Evolutionary conservation across 37 sponge, comb jelly and placozoan species (phyloP).

Genomic region (Aplysina aerophoba): DNA sequence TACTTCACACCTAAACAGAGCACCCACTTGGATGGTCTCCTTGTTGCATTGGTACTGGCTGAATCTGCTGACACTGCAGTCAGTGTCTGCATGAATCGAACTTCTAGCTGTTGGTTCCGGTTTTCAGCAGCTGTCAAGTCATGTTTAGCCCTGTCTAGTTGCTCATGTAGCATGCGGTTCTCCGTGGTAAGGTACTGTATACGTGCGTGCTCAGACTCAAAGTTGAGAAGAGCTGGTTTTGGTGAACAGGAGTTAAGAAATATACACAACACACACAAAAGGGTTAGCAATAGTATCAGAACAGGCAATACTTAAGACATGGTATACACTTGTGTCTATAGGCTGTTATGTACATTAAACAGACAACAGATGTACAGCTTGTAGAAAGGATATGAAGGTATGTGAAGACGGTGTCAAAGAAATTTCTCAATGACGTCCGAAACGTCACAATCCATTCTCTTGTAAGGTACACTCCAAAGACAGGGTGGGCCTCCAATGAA

Average conservation of each 20-base stretch:
- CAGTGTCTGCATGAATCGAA: neutral
- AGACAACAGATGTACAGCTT: neutral
- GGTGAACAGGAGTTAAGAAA: constrained; percentile 64
- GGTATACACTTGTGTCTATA: too few species aligned
- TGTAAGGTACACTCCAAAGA: constrained; percentile 83
- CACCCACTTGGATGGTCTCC: neutral
- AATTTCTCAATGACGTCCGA: constrained; percentile 81
- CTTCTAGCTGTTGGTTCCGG: neutral
- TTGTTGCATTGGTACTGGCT: neutral
- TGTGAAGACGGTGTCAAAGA: constrained; percentile 88
- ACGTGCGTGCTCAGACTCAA: constrained; percentile 75
- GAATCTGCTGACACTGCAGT: neutral
- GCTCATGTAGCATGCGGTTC: constrained; percentile 66
- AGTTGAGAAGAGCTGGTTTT: constrained; percentile 75
- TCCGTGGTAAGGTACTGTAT: constrained; percentile 74
- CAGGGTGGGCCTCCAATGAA: constrained; percentile 76
- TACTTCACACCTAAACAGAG: neutral
- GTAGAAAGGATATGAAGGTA: constrained; percentile 73
- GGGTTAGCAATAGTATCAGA: neutral
- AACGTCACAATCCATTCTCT: constrained; percentile 85
- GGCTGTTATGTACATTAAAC: neutral
- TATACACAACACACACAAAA: constrained; percentile 1
- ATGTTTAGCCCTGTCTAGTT: constrained; percentile 61
- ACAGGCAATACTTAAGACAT: too few species aligned
- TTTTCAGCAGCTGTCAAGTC: constrained; percentile 19